phyloP scores from a whole-genome alignment of 2,113 vertebrate genomes.

The Peucedramus taeniatus region DNA sequence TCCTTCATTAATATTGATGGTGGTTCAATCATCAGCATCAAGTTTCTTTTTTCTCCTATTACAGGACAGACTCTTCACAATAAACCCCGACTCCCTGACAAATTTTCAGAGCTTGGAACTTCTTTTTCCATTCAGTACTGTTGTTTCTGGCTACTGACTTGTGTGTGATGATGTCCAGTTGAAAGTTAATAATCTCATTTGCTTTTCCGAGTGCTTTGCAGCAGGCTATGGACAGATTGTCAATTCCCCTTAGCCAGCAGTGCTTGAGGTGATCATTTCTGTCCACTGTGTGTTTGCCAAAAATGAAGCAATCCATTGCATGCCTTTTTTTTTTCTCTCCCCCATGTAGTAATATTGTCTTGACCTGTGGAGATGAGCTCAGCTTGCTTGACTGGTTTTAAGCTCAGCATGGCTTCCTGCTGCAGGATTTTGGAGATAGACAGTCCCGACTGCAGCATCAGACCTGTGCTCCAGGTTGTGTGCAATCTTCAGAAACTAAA shows the following conservation, averaged over 20 bases:
- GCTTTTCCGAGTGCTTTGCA: not conserved
- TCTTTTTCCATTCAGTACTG: not conserved
- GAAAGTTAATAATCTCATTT: slow-evolving; percentile 13
- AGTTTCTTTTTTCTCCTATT: not conserved
- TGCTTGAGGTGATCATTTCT: not conserved
- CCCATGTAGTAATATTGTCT: not conserved
- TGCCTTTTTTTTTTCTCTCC: accelerated
- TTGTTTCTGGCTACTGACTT: not conserved
- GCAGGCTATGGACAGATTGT: not conserved
- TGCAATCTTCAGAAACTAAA: not conserved
- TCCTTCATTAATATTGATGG: not conserved
- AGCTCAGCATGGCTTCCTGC: not conserved
- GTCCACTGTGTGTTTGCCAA: not conserved
- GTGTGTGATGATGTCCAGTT: not conserved
- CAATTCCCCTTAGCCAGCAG: not conserved
- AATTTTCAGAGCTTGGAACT: not conserved
- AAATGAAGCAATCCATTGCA: not conserved
- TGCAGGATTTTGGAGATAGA: not conserved
- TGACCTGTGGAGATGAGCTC: not conserved
- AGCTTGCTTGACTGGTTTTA: not conserved
- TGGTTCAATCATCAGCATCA: not conserved
- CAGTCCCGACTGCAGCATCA: not conserved
- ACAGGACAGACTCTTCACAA: not conserved
- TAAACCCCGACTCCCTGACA: not conserved
- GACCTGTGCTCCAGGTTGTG: not conserved